A percentile compares a stretch with the other conserved stretches of the same genome.
phyloP scores from a whole-genome alignment of 2,797 vertebrate species.

The Rhynchonycteris naso region DNA sequence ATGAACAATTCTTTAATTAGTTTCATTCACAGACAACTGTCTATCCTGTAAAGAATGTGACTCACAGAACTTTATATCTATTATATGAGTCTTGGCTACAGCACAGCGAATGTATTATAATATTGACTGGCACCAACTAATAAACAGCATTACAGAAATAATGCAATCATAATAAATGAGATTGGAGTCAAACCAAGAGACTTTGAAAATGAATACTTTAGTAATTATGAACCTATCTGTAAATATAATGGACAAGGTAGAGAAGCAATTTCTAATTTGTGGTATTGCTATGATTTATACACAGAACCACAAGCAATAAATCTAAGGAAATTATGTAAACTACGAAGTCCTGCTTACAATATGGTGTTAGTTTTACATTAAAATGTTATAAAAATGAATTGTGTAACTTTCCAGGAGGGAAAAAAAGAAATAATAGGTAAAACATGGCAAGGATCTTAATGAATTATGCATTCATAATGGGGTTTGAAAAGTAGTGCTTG shows the following conservation, averaged over 20 bases:
- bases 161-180: conserved; percentile 70
- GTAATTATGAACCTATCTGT: conserved; percentile 60
- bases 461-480: background rate
- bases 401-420: conserved; percentile 40
- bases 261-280: conserved; percentile 75
- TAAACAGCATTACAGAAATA: conserved; percentile 55
- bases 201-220: background rate
- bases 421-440: conserved; percentile 12
- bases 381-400: conserved; percentile 75
- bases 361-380: conserved; percentile 63
- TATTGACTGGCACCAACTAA: conserved; percentile 37
- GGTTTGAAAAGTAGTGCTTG: background rate
- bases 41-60: background rate
- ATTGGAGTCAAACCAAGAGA: conserved; percentile 54
- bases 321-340: conserved; percentile 73
- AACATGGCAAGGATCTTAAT: background rate
- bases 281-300: conserved; percentile 64
- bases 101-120: background rate
- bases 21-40: background rate
- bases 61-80: background rate
- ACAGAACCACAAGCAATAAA: conserved; percentile 69
- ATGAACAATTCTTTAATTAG: background rate
- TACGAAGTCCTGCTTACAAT: conserved; percentile 58
- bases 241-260: conserved; percentile 74
- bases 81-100: background rate